Evolutionary conservation across 1,140 invertebrate genomes (phyloP).

Genomic region (Drosophila watanabei): DNA sequence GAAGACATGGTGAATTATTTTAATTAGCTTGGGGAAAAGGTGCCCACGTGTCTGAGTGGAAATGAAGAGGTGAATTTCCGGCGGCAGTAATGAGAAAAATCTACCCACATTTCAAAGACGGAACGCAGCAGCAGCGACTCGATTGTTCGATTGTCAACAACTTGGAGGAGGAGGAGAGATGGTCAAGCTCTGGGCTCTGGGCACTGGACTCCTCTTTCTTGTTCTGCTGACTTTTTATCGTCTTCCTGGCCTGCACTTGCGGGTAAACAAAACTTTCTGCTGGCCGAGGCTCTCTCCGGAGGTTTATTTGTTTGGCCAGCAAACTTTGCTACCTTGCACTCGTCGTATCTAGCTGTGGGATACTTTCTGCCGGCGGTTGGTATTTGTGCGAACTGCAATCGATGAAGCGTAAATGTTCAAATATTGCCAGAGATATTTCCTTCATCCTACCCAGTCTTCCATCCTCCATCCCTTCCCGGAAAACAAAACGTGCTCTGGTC

Average conservation of each 20-base stretch:
- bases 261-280: constrained; percentile 75
- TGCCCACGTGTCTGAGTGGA: constrained; percentile 44
- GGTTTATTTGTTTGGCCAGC: constrained; percentile 82
- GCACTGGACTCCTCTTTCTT: constrained; percentile 4
- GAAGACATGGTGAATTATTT: constrained; percentile 32
- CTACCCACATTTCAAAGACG: constrained; percentile 11
- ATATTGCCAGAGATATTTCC: constrained; percentile 65
- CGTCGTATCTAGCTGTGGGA: constrained; percentile 49
- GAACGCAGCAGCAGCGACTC: not conserved
- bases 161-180: constrained; percentile 11
- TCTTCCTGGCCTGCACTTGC: constrained; percentile 63
- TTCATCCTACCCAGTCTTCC: not conserved
- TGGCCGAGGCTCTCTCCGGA: constrained; percentile 30
- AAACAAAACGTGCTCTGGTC: constrained; percentile 76
- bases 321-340: constrained; percentile 71
- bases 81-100: constrained; percentile 43
- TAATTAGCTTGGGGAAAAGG: constrained; percentile 44
- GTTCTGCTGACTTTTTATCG: constrained; percentile 64
- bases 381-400: constrained; percentile 61
- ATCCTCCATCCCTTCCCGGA: constrained; percentile 7
- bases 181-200: constrained; percentile 28
- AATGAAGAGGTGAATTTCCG: constrained; percentile 6
- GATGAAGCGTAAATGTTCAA: constrained; percentile 84
- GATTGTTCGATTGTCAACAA: constrained; percentile 34
- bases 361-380: constrained; percentile 41